Conservation (phyloP, 1,140 invertebrate genomes). For the Sycobia sp. region DNA sequence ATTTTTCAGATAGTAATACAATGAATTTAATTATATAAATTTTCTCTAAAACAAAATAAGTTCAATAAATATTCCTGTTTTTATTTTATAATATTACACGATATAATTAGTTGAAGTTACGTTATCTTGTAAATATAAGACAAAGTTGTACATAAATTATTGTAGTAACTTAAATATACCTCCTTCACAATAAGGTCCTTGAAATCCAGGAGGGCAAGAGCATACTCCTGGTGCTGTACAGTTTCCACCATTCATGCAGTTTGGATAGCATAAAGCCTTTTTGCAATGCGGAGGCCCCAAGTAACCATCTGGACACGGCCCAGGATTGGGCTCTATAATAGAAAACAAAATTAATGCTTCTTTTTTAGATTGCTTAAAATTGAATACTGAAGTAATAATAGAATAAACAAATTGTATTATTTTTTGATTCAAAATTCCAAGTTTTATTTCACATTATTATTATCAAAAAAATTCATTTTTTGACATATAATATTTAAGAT, state of each 20-base stretch:
- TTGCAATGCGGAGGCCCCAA: conserved; percentile 83
- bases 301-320: conserved; percentile 87
- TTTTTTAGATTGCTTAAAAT: not conserved
- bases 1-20: too few species aligned
- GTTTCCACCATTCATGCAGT: conserved; percentile 90
- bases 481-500: too few species aligned
- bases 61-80: conserved; percentile 2
- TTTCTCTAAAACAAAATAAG: not conserved
- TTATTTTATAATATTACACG: too few species aligned
- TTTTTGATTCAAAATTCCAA: too few species aligned
- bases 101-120: too few species aligned
- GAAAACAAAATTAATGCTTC: conserved; percentile 17
- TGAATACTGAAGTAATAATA: not conserved
- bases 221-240: conserved; percentile 87
- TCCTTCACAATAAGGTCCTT: conserved; percentile 91
- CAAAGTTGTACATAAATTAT: conserved; percentile 4
- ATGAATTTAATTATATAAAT: not conserved
- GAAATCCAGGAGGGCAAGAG: conserved; percentile 84
- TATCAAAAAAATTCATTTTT: too few species aligned
- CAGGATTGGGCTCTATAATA: conserved; percentile 79
- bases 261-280: conserved; percentile 88
- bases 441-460: too few species aligned
- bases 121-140: too few species aligned
- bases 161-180: conserved; percentile 63
- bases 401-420: too few species aligned